Percentiles rank a stretch among this genome's conserved stretches.
Conservation (phyloP, 1,140 invertebrate species). For the Chrysomallon squamiferum region DNA sequence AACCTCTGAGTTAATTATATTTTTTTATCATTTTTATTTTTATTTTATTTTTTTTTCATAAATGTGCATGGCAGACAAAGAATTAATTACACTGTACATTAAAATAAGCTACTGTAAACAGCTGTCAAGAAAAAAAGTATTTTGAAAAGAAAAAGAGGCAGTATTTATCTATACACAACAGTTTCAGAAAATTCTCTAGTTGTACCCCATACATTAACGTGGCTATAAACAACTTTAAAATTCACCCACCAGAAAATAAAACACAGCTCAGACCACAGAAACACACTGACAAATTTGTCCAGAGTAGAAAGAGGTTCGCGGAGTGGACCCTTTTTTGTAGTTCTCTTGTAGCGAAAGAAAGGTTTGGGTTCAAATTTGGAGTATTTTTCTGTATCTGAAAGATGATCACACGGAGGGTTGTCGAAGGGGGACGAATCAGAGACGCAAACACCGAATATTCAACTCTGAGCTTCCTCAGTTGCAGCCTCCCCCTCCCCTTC, state of each 20-base stretch:
- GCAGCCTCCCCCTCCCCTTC: slow-evolving; percentile 13
- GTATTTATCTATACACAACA: no score
- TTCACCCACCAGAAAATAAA: background rate
- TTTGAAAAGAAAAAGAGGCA: no score
- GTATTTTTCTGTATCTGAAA: background rate
- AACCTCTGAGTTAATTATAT: no score
- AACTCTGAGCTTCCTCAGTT: slow-evolving; percentile 13
- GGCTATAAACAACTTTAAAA: background rate
- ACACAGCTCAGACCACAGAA: background rate
- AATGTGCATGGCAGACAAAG: no score
- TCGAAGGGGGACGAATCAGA: background rate
- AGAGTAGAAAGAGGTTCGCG: background rate
- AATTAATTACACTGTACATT: no score
- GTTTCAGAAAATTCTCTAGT: no score
- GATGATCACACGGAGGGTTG: slow-evolving; percentile 14
- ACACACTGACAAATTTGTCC: no score
- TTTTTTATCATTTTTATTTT: no score
- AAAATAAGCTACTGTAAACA: no score
- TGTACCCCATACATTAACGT: no score
- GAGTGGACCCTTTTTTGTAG: background rate
- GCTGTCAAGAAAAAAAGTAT: no score
- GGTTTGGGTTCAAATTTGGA: slow-evolving; percentile 3
- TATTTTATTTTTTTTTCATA: no score
- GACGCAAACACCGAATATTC: background rate
- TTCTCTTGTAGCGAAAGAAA: background rate